Evolutionary conservation across 2,797 vertebrate species (phyloP).

Genomic region (Nyctibius grandis): DNA sequence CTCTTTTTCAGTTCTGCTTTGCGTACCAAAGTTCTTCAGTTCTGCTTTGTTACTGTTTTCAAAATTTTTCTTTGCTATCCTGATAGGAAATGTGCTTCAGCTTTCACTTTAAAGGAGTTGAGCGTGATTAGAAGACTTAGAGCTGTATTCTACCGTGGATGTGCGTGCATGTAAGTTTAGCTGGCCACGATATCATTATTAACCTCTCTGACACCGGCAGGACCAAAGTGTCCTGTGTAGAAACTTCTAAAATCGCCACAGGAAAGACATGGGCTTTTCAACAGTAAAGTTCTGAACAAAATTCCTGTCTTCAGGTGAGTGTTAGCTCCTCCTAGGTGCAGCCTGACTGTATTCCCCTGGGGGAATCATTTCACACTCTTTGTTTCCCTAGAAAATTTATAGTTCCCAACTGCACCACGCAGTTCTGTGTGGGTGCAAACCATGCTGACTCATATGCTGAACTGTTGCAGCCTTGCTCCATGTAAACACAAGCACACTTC

Average conservation of each 20-base stretch:
- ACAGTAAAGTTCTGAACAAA: neutral
- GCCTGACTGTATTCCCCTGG: neutral
- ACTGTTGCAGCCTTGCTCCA: slow-evolving; percentile 13
- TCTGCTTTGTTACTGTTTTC: too few species aligned
- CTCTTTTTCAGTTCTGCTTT: neutral
- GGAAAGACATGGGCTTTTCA: neutral
- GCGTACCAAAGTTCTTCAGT: too few species aligned
- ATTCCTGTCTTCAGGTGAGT: slow-evolving; percentile 44
- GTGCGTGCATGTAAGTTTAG: neutral
- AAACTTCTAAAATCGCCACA: neutral
- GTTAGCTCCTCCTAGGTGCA: neutral
- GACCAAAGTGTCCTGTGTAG: neutral
- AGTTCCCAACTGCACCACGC: neutral
- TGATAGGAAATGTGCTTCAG: neutral
- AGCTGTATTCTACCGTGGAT: neutral
- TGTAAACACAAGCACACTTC: slow-evolving; percentile 47
- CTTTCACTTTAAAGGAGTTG: neutral
- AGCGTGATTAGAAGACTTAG: neutral
- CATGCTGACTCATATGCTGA: slow-evolving; percentile 47
- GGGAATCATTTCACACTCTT: neutral
- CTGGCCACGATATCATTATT: neutral
- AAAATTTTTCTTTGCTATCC: neutral
- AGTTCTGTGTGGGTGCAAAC: slow-evolving; percentile 20
- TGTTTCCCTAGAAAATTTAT: slow-evolving; percentile 22
- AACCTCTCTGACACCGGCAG: neutral